A percentile compares a stretch with the other conserved stretches of the same genome.
These are phyloP conservation scores for Paradoxurus hermaphroditus DNA, from an alignment of 2,113 vertebrate genomes.

Conservation along the genomic window DNA sequence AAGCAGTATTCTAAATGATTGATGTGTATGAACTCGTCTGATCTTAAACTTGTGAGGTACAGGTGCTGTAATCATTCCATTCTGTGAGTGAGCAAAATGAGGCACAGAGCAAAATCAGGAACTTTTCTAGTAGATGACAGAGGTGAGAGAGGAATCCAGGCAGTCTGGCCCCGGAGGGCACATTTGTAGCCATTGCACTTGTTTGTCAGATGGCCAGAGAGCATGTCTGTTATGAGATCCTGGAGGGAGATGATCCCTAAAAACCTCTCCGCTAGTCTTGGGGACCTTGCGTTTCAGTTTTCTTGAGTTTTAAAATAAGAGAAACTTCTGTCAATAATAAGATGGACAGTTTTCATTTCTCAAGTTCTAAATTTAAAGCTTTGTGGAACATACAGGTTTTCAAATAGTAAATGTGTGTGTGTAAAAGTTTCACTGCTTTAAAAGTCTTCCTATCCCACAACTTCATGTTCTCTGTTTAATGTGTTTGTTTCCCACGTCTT, in stretches of 20 bases:
- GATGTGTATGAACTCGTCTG: background rate
- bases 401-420: background rate
- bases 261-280: background rate
- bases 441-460: background rate
- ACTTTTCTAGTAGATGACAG: background rate
- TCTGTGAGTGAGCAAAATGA: background rate
- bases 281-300: background rate
- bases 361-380: slow-evolving; percentile 30
- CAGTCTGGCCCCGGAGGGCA: background rate
- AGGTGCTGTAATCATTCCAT: background rate
- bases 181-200: background rate
- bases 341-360: background rate
- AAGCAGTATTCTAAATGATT: background rate
- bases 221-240: background rate
- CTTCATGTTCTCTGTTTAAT: background rate
- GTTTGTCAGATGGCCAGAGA: background rate
- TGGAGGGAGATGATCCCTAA: background rate
- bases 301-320: slow-evolving; percentile 22
- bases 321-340: background rate
- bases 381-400: background rate
- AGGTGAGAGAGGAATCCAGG: background rate
- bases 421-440: background rate
- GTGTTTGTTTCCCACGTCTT: background rate
- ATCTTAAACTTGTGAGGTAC: background rate
- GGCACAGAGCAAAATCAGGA: background rate